Conservation (phyloP, 1,140 invertebrate species). For the Sipha flava region DNA sequence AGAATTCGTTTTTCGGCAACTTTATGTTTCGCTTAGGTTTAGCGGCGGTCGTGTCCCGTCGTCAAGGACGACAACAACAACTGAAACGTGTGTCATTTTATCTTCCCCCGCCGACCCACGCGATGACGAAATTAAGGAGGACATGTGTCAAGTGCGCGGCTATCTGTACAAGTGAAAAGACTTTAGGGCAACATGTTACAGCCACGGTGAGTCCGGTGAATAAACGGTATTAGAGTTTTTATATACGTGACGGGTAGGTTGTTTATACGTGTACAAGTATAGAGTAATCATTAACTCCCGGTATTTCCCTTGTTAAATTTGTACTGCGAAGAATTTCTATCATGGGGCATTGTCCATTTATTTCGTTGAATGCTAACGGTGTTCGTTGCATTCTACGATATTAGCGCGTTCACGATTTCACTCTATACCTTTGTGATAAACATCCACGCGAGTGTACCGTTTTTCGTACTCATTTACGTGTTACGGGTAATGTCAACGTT, state of each 20-base stretch:
- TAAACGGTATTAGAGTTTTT: neutral
- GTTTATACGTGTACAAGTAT: neutral
- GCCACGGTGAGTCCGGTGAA: neutral
- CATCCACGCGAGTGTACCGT: too few relatives aligned
- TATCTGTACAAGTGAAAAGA: neutral
- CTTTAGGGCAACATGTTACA: neutral
- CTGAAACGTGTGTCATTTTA: neutral
- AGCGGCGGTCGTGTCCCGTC: neutral
- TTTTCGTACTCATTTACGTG: too few relatives aligned
- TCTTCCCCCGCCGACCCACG: neutral
- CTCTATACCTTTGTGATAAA: too few relatives aligned
- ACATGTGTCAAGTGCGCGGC: neutral
- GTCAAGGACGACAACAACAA: conserved; percentile 12
- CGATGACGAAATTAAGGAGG: neutral
- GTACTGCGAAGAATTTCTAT: too few relatives aligned
- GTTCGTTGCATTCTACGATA: too few relatives aligned
- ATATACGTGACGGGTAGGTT: too few relatives aligned
- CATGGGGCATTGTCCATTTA: too few relatives aligned
- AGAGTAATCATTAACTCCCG: neutral
- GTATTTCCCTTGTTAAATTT: neutral
- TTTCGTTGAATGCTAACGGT: too few relatives aligned
- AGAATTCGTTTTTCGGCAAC: neutral
- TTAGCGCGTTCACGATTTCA: too few relatives aligned
- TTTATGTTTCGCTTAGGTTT: neutral
- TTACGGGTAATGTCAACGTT: too few relatives aligned